These are phyloP conservation scores for Scaptomyza cyrtandrae DNA, from an alignment of 2,888 invertebrate species.

Conservation along the genomic window DNA sequence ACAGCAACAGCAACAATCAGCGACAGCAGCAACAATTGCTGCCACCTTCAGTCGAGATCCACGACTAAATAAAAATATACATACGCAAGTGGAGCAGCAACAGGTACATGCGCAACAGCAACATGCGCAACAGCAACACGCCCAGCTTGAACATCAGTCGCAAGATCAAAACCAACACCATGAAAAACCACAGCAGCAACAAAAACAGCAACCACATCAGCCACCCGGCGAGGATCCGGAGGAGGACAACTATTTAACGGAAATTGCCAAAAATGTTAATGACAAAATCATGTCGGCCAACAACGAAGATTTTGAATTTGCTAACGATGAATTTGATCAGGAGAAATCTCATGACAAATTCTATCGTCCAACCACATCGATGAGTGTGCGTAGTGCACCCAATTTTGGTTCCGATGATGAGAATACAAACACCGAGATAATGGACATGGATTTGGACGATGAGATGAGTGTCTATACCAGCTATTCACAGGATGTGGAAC, in stretches of 20 bases:
- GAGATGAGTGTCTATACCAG: conserved; percentile 84
- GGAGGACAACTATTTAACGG: conserved; percentile 84
- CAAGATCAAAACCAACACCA: conserved; percentile 24
- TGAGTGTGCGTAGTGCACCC: conserved; percentile 83
- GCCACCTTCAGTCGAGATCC: conserved; percentile 82
- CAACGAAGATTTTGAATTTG: conserved; percentile 82
- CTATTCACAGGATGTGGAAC: conserved; percentile 82
- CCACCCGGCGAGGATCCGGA: conserved; percentile 56
- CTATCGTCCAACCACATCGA: conserved; percentile 82
- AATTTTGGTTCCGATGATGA: conserved; percentile 77
- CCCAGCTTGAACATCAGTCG: conserved; percentile 50
- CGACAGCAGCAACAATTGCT: neutral
- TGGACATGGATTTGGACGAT: conserved; percentile 85
- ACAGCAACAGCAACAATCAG: conserved; percentile 10
- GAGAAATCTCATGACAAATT: conserved; percentile 60
- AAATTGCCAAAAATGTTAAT: conserved; percentile 84
- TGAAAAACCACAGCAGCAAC: conserved; percentile 1
- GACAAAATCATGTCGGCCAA: conserved; percentile 83
- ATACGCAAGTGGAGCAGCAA: conserved; percentile 40
- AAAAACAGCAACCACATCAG: conserved; percentile 4
- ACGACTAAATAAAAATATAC: conserved; percentile 83
- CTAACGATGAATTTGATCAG: conserved; percentile 83
- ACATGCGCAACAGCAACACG: conserved; percentile 12
- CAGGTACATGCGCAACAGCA: neutral
- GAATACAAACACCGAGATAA: conserved; percentile 83